Base-by-base conservation (phyloP, 2,113 vertebrate species). In the Gallinago jamesoni region DNA sequence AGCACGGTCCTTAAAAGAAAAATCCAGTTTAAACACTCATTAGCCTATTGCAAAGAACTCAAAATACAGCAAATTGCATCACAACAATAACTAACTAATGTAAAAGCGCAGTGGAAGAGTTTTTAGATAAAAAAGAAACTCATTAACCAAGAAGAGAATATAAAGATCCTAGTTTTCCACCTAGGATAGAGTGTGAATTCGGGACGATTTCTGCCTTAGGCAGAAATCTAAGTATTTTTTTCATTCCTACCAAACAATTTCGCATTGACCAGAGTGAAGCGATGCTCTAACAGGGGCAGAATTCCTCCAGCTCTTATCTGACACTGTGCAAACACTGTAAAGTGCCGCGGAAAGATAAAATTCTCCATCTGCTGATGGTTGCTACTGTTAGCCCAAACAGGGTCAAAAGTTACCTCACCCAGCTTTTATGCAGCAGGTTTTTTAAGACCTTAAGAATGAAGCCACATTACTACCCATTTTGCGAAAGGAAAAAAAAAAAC, bases 271-370 rank as follows among this genome's bases (percentile, higher is more conserved):
- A 25, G 18, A 12, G 74, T 0, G 41, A 76, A 81, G 91, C 5
- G 76, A 48, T 88, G 66, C 55, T 68, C 4, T 39, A 55, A 52
- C 0, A 73, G 59, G 21, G 48, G 25, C 5, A 20, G 63, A 86
- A 96, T 95, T 95, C 92, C 88, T 86, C 10, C 60, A 66, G 86
- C 73, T 86, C 96, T 95, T 96, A 94, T 92, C 92, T 63, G 53
- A 23, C 66, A 2, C 64, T 15, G 23, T 19, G 56, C 6, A 89
- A 96, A 85, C 59, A 63, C 55, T 39, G 37, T 18, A 10, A 87
- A 81, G 74, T 13, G 56, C 31, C 2, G 1, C 4, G 70, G 13
- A 21, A 59, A 77, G 82, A 94, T 92, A 95, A 97, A 88, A 52
- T 64, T 91, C 94, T 89, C 69, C 48, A 39, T 37, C 81, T 87